Base-by-base conservation (phyloP, 2,113 vertebrate species). In the Leucopsar rothschildi region DNA sequence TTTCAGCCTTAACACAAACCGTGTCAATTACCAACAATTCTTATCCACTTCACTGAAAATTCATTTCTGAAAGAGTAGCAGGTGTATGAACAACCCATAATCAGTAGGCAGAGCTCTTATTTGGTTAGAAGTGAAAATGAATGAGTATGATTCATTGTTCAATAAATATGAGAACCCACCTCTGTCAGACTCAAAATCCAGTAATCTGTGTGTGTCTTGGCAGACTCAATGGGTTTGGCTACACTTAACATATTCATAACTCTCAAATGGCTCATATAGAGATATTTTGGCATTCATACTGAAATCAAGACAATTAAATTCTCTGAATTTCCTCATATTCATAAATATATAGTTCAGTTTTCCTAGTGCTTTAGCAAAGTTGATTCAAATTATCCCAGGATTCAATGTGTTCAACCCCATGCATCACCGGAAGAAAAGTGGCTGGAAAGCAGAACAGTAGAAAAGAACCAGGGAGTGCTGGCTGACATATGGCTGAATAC, bases 81-180 rank as follows among this genome's bases (percentile, higher is more conserved):
- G 89, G n/a, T 88, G 44, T 81, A 70, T 40, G 49, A 92, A 75
- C 28, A 94, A 70, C 47, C 24, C 33, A 35, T 64, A 66, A 93
- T 60, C 33, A 63, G 37, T 68, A 40, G 84, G 70, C 5, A 75
- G 52, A 77, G 40, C 28, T 49, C 78, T 89, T 68, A 56, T 91
- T 64, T 78, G 86, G 81, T 79, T 72, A 87, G 78, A 89, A 84
- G 44, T 31, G 33, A 80, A 86, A 95, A 90, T 45, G 20, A 94
- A 13, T 69, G 4, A 71, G 18, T 40, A 57, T 88, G 76, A 92
- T 47, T 86, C 88, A 93, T 66, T 52, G 66, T 69, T 78, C 83
- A 89, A 84, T 64, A 87, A 84, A 60, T 22, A 59, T 0, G 8
- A 63, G 60, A 84, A 75, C 56, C 44, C 65, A 95, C 77, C 77